phyloP scores from a whole-genome alignment of 2,113 vertebrate species.

The Glaucomys volans region DNA sequence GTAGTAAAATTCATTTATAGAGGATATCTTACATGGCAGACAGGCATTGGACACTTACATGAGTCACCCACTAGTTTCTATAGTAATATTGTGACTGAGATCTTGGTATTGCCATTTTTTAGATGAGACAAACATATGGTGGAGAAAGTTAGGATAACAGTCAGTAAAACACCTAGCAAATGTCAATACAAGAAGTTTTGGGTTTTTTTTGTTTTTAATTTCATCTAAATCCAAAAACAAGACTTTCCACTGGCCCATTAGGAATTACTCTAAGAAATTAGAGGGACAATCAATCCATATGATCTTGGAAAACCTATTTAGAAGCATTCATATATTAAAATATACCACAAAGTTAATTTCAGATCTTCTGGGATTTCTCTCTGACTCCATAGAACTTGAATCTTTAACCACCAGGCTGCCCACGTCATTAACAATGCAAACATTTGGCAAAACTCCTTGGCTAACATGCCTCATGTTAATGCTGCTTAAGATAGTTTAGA shows the following conservation, averaged over 20 bases:
- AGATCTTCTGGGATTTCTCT: constrained; percentile 57
- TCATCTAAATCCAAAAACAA: constrained; percentile 11
- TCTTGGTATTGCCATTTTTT: background rate
- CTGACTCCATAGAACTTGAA: constrained; percentile 62
- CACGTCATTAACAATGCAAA: constrained; percentile 68
- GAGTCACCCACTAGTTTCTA: background rate
- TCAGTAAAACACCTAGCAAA: background rate
- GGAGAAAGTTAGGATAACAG: background rate
- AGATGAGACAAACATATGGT: background rate
- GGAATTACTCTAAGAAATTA: constrained; percentile 29
- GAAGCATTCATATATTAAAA: constrained; percentile 50
- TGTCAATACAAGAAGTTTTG: background rate
- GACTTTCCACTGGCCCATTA: background rate
- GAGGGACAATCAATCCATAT: background rate
- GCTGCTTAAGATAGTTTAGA: background rate
- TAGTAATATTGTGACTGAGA: background rate
- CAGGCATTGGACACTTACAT: background rate
- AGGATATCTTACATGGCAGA: background rate
- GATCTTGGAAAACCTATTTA: constrained; percentile 61
- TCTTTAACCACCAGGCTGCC: constrained; percentile 41
- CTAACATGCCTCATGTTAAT: constrained; percentile 12
- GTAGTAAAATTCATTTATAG: background rate
- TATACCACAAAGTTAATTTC: constrained; percentile 66
- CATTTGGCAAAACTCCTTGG: constrained; percentile 60
- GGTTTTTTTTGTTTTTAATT: background rate